Base-by-base conservation (phyloP, 1,140 invertebrate genomes). In the Goniozus legneri region DNA sequence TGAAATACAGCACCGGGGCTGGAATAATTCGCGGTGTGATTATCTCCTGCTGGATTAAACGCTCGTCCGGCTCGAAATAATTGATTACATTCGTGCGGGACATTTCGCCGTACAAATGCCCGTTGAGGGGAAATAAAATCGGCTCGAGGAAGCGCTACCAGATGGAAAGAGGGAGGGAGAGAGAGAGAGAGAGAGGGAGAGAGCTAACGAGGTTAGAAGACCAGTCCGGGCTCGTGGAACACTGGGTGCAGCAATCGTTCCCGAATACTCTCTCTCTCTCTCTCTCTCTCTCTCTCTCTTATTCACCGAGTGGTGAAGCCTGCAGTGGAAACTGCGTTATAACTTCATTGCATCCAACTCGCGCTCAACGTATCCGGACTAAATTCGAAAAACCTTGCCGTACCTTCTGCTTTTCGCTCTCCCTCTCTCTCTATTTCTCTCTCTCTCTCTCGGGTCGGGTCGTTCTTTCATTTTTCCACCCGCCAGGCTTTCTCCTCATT, bases 111-210 rank as follows among this genome's bases (percentile, higher is more conserved):
- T n/a, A n/a, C n/a, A n/a, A n/a, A n/a, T n/a, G n/a, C n/a, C n/a
- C n/a, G n/a, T n/a, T n/a, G n/a, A n/a, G n/a, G 32, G 50, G 37
- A 50, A 60, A 56, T 46, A 43, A 60, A 49, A 60, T 56, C 57
- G 38, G 36, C 50, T 53, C 36, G 45, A n/a, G 22, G 31, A 4
- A 13, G 12, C 6, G 6, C 44, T n/a, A n/a, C n/a, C n/a, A n/a
- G n/a, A n/a, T n/a, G n/a, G n/a, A n/a, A n/a, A n/a, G n/a, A n/a
- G n/a, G n/a, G n/a, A n/a, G n/a, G n/a, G n/a, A n/a, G n/a, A 42
- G 40, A 52, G 58, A 54, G 40, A 53, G 54, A 42, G 40, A 52
- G 58, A 54, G 40, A 53, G 54, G 47, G 47, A 46, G 32, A 34
- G 44, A 34, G 47, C 30, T 60, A 60, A 61, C 58, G 36, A 57